Evolutionary conservation across 2,888 invertebrate species (phyloP), one percentile per base, ranked within the genome.

Genomic region (Pasiphila rectangulata): DNA sequence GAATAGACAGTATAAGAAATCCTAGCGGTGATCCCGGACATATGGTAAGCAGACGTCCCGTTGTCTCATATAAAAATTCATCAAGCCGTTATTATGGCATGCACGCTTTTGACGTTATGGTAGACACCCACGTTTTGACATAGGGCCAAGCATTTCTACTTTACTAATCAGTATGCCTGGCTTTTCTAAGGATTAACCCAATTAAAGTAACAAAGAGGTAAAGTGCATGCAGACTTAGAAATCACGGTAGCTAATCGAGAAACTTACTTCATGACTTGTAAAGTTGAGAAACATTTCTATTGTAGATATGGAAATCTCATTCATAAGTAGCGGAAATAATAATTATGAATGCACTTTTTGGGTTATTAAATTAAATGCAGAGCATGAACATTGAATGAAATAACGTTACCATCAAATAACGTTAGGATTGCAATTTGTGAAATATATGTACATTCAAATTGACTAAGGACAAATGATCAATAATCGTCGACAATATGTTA

Each of bases 401-500:
- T n/a, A n/a, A n/a, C n/a, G n/a, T n/a, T n/a, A n/a, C n/a, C n/a
- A n/a, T n/a, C n/a, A n/a, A n/a, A n/a, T n/a, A n/a, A n/a, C n/a
- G n/a, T n/a, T n/a, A n/a, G n/a, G n/a, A n/a, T n/a, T n/a, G n/a
- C n/a, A n/a, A n/a, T n/a, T n/a, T n/a, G n/a, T n/a, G n/a, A n/a
- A n/a, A n/a, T n/a, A 27, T 1, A 27, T 27, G 6, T 7, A 13
- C 0, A 27, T 12, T 13, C 3, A 7, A 27, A 27, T 13, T 27
- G 35, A 20, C 32, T 48, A 46, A 32, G 39, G 23, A 44, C 44
- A 50, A 46, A 44, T 40, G 46, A n/a, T 32, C 46, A 50, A 47
- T 47, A 52, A 55, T 56, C 32, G 45, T 29, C 36, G 48, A 42
- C 48, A 48, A 57, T 59, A 56, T 59, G 62, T 64, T 64, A 64